phyloP scores from a whole-genome alignment of 2,113 vertebrate species.

The Cichladusa arquata region DNA sequence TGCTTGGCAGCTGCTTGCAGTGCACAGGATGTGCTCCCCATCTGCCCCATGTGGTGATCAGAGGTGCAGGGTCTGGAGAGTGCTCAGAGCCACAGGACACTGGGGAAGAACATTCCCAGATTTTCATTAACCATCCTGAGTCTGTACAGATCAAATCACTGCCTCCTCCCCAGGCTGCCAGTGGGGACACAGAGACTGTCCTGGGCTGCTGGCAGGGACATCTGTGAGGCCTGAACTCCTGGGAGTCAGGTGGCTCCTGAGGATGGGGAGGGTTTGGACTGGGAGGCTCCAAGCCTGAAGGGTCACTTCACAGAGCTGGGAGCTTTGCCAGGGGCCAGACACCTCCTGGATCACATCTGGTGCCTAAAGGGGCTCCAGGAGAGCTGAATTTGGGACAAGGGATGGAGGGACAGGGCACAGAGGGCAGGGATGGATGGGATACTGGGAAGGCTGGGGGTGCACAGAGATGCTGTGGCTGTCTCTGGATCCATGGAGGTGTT shows the following conservation, averaged over 20 bases:
- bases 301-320: background rate
- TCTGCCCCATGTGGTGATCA: background rate
- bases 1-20: background rate
- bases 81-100: background rate
- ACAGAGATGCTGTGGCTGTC: background rate
- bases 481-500: background rate
- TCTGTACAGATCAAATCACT: rapidly evolving
- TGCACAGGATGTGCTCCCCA: background rate
- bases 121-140: background rate
- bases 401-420: background rate
- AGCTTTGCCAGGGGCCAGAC: background rate
- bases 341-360: background rate
- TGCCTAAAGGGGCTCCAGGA: background rate
- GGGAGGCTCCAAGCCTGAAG: background rate
- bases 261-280: background rate
- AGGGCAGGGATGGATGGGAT: background rate
- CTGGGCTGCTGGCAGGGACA: background rate
- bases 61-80: background rate
- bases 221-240: background rate
- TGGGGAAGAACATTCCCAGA: rapidly evolving
- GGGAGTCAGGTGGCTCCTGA: background rate
- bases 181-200: background rate
- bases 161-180: background rate
- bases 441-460: background rate
- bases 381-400: background rate